Evolutionary conservation across 1,140 invertebrate genomes (phyloP).

Genomic region (Samia ricini): DNA sequence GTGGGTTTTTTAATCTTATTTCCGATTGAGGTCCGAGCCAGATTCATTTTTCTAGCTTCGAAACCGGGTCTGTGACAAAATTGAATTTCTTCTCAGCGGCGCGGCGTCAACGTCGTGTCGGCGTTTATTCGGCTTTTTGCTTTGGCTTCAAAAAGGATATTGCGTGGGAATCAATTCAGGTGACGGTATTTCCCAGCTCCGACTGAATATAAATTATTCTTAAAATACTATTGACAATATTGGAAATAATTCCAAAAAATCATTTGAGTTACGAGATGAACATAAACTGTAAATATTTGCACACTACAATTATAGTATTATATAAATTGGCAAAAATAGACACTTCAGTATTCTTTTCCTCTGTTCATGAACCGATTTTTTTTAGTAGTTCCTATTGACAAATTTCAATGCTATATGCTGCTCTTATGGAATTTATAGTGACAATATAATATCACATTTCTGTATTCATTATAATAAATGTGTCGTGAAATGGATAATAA

Average conservation of each 20-base stretch:
- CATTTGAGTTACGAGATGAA: not conserved
- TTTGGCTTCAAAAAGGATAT: slow-evolving; percentile 64
- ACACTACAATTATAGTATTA: not conserved
- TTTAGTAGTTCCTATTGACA: no score
- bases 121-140: slow-evolving; percentile 68
- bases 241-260: not conserved
- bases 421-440: no score
- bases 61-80: slow-evolving; percentile 55
- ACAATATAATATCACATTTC: no score
- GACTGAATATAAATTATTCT: slow-evolving; percentile 62
- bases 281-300: not conserved
- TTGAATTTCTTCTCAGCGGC: slow-evolving; percentile 57
- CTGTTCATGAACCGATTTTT: no score
- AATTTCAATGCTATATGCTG: no score
- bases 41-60: slow-evolving; percentile 42
- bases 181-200: slow-evolving; percentile 46
- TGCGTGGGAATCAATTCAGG: slow-evolving; percentile 73
- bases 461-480: no score
- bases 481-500: no score
- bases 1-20: slow-evolving; percentile 24
- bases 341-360: no score
- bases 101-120: slow-evolving; percentile 32
- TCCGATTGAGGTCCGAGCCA: slow-evolving; percentile 25
- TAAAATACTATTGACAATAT: slow-evolving; percentile 28
- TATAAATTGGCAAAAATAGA: no score